Base-by-base conservation (phyloP, 2,888 invertebrate genomes). In the Thecocarcelia acutangulata region DNA sequence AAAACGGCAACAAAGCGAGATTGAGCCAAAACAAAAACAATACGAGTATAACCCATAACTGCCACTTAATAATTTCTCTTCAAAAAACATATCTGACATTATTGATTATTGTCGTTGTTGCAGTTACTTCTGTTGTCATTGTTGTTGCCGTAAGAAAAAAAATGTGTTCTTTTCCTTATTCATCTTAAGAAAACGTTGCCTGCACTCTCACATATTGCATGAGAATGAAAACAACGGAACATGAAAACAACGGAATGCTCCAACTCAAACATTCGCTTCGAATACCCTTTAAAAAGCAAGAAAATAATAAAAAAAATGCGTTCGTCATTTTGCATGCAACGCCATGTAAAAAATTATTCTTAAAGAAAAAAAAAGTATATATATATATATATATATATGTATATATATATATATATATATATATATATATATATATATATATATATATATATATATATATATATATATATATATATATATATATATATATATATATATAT, bases 31-130 rank as follows among this genome's bases (percentile, higher is more conserved):
- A 28, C 50, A 17, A 48, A 13, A 69, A 44, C 12, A 19, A 81
- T 50, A 42, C 11, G 19, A n/a, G 76, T 52, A 74, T 82, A 82
- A 74, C 82, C 82, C 78, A 82, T 82, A 82, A 70, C 78, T 70
- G 78, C 74, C 78, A 82, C 78, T 78, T 82, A 82, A 82, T 78
- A 82, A 82, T 82, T 82, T 82, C 78, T 66, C 74, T 70, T 78
- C 64, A 75, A 70, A 78, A 66, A 44, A 69, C 64, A 78, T 70
- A 70, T 78, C 48, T 78, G 82, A 74, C 78, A 66, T 78, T 75
- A 82, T 82, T 78, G 78, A 70, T 80, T 77, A 64, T 80, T 80
- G 73, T 77, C 56, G 63, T 80, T 61, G 19, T 61, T 42, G 74
- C 15, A n/a, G 61, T 63, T 64, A 40, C 52, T 63, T n/a, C 9